Conservation (phyloP, 2,113 vertebrate species). For the Myrmecobius fasciatus region DNA sequence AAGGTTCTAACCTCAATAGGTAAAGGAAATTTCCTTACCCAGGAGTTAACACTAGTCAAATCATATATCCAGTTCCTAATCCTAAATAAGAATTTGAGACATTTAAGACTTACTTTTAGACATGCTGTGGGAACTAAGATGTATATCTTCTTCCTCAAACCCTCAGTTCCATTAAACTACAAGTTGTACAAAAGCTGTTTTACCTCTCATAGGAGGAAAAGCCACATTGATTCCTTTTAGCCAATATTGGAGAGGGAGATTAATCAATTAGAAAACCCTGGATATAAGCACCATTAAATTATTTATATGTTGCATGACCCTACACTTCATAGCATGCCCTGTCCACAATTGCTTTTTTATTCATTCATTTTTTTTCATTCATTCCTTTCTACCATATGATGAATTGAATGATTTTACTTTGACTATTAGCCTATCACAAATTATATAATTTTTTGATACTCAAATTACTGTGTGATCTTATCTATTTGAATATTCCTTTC, state of each 20-base stretch:
- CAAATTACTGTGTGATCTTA: not conserved
- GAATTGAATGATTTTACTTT: not conserved
- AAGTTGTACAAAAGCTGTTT: not conserved
- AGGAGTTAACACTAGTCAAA: not conserved
- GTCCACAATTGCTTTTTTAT: constrained; percentile 10
- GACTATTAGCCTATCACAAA: not conserved
- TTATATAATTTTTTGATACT: not conserved
- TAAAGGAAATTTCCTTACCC: not conserved
- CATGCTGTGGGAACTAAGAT: constrained; percentile 11
- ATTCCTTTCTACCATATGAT: not conserved
- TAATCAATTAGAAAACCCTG: constrained; percentile 26
- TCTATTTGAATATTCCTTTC: not conserved
- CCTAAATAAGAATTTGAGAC: not conserved
- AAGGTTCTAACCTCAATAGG: not conserved
- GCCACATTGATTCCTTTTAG: constrained; percentile 7
- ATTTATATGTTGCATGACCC: not conserved
- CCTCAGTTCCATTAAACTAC: not conserved
- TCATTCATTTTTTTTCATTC: constrained; percentile 6
- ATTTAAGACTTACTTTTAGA: constrained; percentile 26
- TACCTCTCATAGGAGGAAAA: constrained; percentile 7
- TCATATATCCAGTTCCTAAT: not conserved
- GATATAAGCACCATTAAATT: not conserved
- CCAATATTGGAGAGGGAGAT: constrained; percentile 4
- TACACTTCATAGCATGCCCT: not conserved
- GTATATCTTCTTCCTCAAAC: not conserved